These are phyloP conservation scores for Hemithea aestivaria DNA, from an alignment of 2,888 invertebrate genomes.

Conservation along the genomic window DNA sequence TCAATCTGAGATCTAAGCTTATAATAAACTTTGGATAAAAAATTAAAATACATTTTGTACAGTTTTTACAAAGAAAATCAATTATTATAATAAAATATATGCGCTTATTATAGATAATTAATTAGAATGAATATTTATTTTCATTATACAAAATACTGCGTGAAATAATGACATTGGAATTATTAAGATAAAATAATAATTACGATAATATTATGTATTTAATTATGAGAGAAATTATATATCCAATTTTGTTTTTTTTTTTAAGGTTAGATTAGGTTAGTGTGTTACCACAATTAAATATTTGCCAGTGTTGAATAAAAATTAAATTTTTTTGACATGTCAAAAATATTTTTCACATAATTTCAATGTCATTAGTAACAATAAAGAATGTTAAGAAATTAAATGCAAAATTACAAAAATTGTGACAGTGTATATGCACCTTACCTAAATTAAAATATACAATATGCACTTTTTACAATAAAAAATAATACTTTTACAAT, in stretches of 20 bases:
- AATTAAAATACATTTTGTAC: slow-evolving; percentile 61
- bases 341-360: too few relatives aligned
- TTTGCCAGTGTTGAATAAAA: too few relatives aligned
- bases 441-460: slow-evolving; percentile 49
- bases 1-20: slow-evolving; percentile 76
- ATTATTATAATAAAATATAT: slow-evolving; percentile 32
- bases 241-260: too few relatives aligned
- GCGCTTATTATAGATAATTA: slow-evolving; percentile 1
- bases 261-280: too few relatives aligned
- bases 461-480: slow-evolving; percentile 51
- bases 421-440: slow-evolving; percentile 58
- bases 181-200: too few relatives aligned
- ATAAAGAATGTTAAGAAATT: slow-evolving; percentile 45
- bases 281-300: too few relatives aligned
- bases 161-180: too few relatives aligned
- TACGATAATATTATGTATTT: too few relatives aligned
- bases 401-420: slow-evolving; percentile 37
- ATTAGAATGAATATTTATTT: not conserved
- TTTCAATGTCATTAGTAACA: too few relatives aligned
- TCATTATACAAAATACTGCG: slow-evolving; percentile 46
- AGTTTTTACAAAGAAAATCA: slow-evolving; percentile 69
- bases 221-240: too few relatives aligned
- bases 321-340: too few relatives aligned
- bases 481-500: slow-evolving; percentile 59
- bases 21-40: slow-evolving; percentile 76